Base-by-base conservation (phyloP, 2,888 invertebrate species). In the Malthinus flaveolus region DNA sequence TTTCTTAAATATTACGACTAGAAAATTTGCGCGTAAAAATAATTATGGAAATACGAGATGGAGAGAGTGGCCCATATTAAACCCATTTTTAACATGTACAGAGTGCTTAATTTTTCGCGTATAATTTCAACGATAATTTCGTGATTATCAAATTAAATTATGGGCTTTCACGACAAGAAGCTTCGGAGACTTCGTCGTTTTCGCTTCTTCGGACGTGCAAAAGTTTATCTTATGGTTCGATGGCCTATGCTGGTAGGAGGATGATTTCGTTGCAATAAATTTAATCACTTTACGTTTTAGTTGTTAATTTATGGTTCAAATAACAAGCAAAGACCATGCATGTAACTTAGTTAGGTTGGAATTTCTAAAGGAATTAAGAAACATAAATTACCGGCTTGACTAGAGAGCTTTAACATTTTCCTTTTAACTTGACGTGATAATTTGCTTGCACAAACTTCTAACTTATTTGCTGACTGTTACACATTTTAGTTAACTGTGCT, bases 181-280 rank as follows among this genome's bases (percentile, higher is more conserved):
- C 78, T 83, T 76, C 78, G 79, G 72, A 79, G 83, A 68, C 75
- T 83, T 64, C 76, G 82, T 68, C 80, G 81, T 69, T 83, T 84
- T 73, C 79, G 83, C 70, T 82, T 84, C 71, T 84, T 84, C 73
- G 84, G 84, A 71, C 78, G 84, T 68, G 84, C 84, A 61, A 84
- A 84, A 73, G 83, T 84, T 65, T 84, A 84, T 74, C 80, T 84
- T 59, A 82, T 83, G 71, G 83, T 84, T 54, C 79, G 83, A 71
- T 84, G 84, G 84, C 84, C 84, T 12, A 81, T 83, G 74, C 74
- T 84, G 84, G 84, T 84, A 79, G 68, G 80, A 23, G 5, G 23
- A 36, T 56, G 36, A 54, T 52, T 59, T 53, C 49, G 45, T 56
- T 59, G 56, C 49, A 59, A 53, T 59, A 47, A 55, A 56, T 56